phyloP scores from a whole-genome alignment of 2,888 invertebrate genomes.

The Eristalis tenax region DNA sequence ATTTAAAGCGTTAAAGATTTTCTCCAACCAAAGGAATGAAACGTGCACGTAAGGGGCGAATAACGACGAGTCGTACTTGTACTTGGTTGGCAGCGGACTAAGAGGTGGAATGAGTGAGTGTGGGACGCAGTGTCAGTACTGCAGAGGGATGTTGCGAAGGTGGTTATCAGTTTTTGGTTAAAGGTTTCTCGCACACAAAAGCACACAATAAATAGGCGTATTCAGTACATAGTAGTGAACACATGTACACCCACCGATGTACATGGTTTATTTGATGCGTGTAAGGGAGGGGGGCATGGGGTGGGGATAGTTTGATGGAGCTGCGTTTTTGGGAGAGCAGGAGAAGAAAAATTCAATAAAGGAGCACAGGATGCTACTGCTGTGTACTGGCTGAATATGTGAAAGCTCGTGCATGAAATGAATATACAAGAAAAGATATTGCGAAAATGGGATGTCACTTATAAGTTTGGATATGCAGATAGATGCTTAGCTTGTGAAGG shows the following conservation, averaged over 20 bases:
- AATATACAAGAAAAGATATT: neutral
- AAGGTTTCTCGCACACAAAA: conserved; percentile 58
- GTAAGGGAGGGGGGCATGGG: conserved; percentile 19
- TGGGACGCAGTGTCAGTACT: neutral
- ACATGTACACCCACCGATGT: conserved; percentile 6
- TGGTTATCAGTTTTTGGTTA: conserved; percentile 70
- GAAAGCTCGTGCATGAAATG: conserved; percentile 16
- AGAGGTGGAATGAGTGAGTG: neutral
- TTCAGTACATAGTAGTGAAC: conserved; percentile 25
- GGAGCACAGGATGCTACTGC: conserved; percentile 22
- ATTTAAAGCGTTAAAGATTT: conserved; percentile 72
- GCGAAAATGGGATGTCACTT: conserved; percentile 27
- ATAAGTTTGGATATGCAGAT: conserved; percentile 3
- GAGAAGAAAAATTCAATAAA: conserved; percentile 40
- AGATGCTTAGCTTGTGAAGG: neutral
- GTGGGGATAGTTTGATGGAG: conserved; percentile 11
- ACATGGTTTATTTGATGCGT: conserved; percentile 50
- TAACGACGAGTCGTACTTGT: conserved; percentile 49
- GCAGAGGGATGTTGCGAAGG: conserved; percentile 56
- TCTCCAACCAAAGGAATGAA: conserved; percentile 57
- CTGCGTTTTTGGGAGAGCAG: conserved; percentile 29
- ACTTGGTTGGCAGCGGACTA: conserved; percentile 26
- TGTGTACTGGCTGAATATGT: neutral
- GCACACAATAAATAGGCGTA: conserved; percentile 56
- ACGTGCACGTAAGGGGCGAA: conserved; percentile 59